Percentiles rank a stretch among this genome's conserved stretches.
Evolutionary conservation across 2,797 vertebrate species (phyloP).

Genomic region (Cossypha heuglini): DNA sequence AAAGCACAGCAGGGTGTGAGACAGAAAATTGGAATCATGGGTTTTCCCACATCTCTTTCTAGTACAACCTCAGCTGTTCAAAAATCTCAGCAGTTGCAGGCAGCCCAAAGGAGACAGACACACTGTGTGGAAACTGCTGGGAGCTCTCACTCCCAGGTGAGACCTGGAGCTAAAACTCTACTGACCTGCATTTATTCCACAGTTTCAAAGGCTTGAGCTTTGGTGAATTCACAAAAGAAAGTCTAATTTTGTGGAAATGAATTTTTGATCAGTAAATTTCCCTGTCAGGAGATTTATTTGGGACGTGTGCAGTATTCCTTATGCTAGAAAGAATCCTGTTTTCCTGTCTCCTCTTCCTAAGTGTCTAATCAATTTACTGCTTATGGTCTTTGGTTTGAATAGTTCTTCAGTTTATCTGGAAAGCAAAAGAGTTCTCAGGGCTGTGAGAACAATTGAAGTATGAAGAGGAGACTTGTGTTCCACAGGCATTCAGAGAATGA

Average conservation of each 20-base stretch:
- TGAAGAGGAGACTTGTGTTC: not conserved
- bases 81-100: not conserved
- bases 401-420: not conserved
- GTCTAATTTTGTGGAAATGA: not conserved
- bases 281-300: not conserved
- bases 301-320: not conserved
- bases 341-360: not conserved
- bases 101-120: not conserved
- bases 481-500: not conserved
- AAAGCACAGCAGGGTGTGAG: not conserved
- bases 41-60: not conserved
- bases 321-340: not conserved
- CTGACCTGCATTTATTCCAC: not conserved
- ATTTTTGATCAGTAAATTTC: not conserved
- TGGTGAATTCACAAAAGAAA: not conserved
- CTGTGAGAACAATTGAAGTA: not conserved
- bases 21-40: not conserved
- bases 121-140: not conserved
- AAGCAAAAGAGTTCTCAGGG: not conserved
- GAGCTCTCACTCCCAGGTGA: not conserved
- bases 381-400: not conserved
- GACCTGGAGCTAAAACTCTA: not conserved
- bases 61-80: fast-evolving
- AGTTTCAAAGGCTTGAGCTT: not conserved
- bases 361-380: not conserved